Percentiles rank a stretch among this genome's conserved stretches.
These are phyloP conservation scores for Chironex yamaguchii DNA, from an alignment of 30 jellyfish, hydroid and myxozoan genomes.

Conservation along the genomic window DNA sequence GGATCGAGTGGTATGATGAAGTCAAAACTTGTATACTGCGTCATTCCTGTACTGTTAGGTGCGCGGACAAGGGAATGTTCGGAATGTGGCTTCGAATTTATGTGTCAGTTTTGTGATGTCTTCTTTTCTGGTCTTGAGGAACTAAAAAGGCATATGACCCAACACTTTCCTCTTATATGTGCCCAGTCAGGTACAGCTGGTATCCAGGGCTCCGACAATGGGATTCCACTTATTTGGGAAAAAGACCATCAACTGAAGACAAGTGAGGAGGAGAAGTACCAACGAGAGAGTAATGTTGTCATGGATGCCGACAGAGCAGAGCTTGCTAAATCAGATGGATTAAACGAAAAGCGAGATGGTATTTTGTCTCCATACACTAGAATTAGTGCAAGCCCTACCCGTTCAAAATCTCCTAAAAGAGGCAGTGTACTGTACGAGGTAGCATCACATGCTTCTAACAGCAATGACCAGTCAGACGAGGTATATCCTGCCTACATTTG, in stretches of 20 bases:
- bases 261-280: not conserved
- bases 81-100: not conserved
- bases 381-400: not conserved
- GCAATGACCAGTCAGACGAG: not conserved
- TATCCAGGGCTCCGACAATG: not conserved
- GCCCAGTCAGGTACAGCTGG: not conserved
- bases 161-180: not conserved
- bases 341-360: not conserved
- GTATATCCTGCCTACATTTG: not conserved
- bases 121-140: not conserved
- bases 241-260: not conserved
- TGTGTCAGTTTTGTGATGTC: not conserved
- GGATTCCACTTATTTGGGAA: not conserved
- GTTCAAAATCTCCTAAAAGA: no score
- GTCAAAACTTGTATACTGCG: not conserved
- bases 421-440: not conserved
- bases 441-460: not conserved
- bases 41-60: not conserved
- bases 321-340: not conserved
- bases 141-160: not conserved
- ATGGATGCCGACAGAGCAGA: not conserved
- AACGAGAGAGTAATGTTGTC: not conserved
- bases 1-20: not conserved
- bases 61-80: not conserved
- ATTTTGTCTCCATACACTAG: not conserved